Base-by-base conservation (phyloP, 2,888 invertebrate genomes). In the Leucozona laternaria region DNA sequence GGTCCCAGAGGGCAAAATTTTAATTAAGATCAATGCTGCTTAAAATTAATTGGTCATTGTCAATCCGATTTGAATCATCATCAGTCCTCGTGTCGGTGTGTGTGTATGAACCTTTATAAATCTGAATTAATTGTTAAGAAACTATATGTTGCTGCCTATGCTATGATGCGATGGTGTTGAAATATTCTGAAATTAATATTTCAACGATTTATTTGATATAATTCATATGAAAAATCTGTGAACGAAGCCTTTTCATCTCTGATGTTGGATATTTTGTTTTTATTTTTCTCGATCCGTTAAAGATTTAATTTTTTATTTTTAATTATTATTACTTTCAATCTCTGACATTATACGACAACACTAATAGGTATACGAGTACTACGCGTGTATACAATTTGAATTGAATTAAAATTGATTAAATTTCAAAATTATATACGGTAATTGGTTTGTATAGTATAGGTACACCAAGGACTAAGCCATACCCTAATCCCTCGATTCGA, bases 321-420 rank as follows among this genome's bases (percentile, higher is more conserved):
- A n/a, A 43, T 43, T 43, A 43, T 7, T 43, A 7, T n/a, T n/a
- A 43, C 15, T n/a, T 43, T n/a, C 2, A 43, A 6, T 5, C 40
- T 40, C 15, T 40, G 15, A 2, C 13, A 40, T 40, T 15, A 13
- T 15, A 5, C 40, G 6, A 15, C 15, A 31, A 31, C 0, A 31
- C 6, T 31, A 31, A 5, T 28, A 28, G 3, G 1, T 6, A 28
- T 28, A 6, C 1, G 25, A 2, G 4, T 25, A 25, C 4, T 8
- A 31, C 8, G n/a, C n/a, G n/a, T n/a, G n/a, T n/a, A 11, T 50
- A 55, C 4, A 58, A 15, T 40, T 37, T 2, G 22, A 40, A 62
- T 62, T 62, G 25, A 62, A 40, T 62, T 62, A 43, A 62, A 62
- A 62, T 62, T 62, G n/a, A 62, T 62, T 62, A 40, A 62, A 43